These are phyloP conservation scores for Meles meles DNA, from an alignment of 2,113 vertebrate genomes.

Conservation along the genomic window DNA sequence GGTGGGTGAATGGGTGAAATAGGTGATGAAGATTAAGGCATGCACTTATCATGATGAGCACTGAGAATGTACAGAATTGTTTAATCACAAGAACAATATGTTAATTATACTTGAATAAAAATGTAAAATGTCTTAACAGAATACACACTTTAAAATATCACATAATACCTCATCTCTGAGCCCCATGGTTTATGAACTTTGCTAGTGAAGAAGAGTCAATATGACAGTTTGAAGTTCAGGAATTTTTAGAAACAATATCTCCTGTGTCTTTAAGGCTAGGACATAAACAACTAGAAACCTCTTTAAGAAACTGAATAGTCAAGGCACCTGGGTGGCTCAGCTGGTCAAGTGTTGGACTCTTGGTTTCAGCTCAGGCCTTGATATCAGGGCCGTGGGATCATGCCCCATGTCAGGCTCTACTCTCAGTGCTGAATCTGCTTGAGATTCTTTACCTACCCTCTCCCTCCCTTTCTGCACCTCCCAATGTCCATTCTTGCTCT, in stretches of 20 bases:
- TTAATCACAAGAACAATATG: neutral
- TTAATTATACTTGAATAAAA: neutral
- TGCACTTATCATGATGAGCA: neutral
- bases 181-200: neutral
- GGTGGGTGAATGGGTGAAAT: neutral
- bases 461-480: too few species aligned
- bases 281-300: neutral
- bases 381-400: too few species aligned
- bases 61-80: neutral
- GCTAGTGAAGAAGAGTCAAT: neutral
- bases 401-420: too few species aligned
- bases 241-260: neutral
- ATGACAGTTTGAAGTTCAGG: neutral
- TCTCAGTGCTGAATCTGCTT: too few species aligned
- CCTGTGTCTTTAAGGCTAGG: neutral
- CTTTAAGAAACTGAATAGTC: neutral
- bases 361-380: too few species aligned
- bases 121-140: neutral
- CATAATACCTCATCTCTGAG: neutral
- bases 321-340: too few species aligned
- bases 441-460: too few species aligned
- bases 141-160: neutral
- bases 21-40: neutral
- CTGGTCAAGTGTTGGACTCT: too few species aligned
- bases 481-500: too few species aligned